phyloP scores from a whole-genome alignment of 2,888 invertebrate species.

The Merodon equestris region DNA sequence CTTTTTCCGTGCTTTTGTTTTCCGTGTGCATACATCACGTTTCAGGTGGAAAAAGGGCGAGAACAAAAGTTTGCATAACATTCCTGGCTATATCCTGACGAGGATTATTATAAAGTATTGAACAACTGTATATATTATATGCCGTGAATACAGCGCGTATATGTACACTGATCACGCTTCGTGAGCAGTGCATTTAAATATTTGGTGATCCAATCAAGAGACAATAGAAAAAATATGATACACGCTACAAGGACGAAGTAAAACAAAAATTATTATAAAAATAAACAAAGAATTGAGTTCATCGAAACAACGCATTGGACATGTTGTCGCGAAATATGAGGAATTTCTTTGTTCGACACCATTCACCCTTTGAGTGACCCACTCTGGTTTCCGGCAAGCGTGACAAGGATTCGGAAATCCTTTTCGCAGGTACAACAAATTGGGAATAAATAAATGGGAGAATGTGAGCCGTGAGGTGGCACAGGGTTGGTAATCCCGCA shows the following conservation, averaged over 20 bases:
- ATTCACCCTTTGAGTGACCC: conserved; percentile 18
- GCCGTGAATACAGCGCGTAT: conserved; percentile 12
- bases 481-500: conserved; percentile 26
- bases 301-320: no score
- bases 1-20: neutral
- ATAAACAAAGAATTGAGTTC: neutral
- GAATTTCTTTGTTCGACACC: conserved; percentile 34
- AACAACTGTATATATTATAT: conserved; percentile 1
- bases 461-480: neutral
- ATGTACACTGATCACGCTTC: conserved; percentile 60
- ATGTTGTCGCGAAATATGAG: conserved; percentile 12
- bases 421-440: conserved; percentile 48
- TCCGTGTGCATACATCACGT: no score
- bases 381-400: conserved; percentile 11
- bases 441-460: conserved; percentile 37
- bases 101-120: conserved; percentile 29
- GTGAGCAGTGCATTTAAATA: conserved; percentile 60
- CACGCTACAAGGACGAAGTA: conserved; percentile 33
- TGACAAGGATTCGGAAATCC: conserved; percentile 43
- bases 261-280: conserved; percentile 48
- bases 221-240: conserved; percentile 54
- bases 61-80: conserved; percentile 22
- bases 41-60: no score
- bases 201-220: conserved; percentile 57
- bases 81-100: conserved; percentile 38